phyloP scores from a whole-genome alignment of 2,797 vertebrate genomes.

The Lycodopsis pacificus region DNA sequence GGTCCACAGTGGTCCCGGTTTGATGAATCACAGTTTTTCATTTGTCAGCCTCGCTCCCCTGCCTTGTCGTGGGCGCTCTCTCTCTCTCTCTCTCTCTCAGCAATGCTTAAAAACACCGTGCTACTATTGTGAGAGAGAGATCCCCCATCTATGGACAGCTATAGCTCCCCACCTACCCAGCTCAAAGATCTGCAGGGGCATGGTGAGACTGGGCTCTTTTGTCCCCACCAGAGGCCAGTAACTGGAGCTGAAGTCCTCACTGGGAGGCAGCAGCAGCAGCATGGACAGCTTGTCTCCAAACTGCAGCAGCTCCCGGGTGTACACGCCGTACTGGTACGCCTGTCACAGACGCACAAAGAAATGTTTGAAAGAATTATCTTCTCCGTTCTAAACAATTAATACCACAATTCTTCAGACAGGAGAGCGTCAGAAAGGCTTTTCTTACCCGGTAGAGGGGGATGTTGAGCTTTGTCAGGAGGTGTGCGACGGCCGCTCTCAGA shows the following conservation, averaged over 20 bases:
- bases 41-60: not conserved
- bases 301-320: conserved; percentile 84
- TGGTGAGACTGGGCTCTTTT: conserved; percentile 77
- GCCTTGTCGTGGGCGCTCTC: not conserved
- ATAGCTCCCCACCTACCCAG: conserved; percentile 69
- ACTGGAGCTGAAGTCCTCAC: conserved; percentile 85
- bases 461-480: conserved; percentile 85
- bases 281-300: conserved; percentile 83
- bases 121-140: not conserved
- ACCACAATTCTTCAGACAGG: too few species aligned
- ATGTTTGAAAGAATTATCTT: not conserved
- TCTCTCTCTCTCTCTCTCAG: not conserved
- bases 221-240: conserved; percentile 80
- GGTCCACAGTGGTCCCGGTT: not conserved
- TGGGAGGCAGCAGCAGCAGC: conserved; percentile 85
- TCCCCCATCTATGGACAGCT: not conserved
- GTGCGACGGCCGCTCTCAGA: conserved; percentile 80
- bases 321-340: conserved; percentile 84
- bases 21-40: not conserved
- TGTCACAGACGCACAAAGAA: conserved; percentile 38
- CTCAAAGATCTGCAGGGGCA: conserved; percentile 87
- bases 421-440: not conserved
- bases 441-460: conserved; percentile 86
- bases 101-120: not conserved
- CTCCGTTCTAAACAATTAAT: not conserved